phyloP scores from a whole-genome alignment of 2,888 invertebrate species.

The Caenorhabditis japonica region DNA sequence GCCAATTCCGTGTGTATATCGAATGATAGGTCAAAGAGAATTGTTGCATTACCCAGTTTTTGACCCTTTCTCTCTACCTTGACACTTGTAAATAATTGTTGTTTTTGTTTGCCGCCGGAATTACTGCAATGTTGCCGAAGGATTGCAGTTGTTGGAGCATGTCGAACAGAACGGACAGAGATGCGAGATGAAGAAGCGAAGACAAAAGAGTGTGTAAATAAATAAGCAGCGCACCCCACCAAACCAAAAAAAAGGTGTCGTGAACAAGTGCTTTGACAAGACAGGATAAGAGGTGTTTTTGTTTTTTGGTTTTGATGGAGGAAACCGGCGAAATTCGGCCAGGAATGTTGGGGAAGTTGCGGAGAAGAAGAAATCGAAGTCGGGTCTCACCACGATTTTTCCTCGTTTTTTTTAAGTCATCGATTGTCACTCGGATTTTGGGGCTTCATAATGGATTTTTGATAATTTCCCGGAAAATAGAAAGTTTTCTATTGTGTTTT shows the following conservation, averaged over 20 bases:
- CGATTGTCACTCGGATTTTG: too few species aligned
- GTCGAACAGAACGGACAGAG: slow-evolving; percentile 20
- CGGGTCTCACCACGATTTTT: too few species aligned
- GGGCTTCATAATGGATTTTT: too few species aligned
- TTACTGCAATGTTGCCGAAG: slow-evolving; percentile 20
- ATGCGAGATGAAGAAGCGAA: background rate
- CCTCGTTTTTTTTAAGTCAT: too few species aligned
- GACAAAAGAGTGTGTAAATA: background rate
- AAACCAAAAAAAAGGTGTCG: slow-evolving; percentile 7
- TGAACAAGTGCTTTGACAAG: slow-evolving; percentile 5
- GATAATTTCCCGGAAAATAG: too few species aligned
- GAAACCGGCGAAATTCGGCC: background rate
- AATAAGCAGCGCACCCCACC: background rate
- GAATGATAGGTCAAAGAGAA: slow-evolving; percentile 65
- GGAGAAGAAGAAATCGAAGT: too few species aligned
- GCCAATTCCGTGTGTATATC: slow-evolving; percentile 78
- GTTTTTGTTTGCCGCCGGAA: slow-evolving; percentile 13
- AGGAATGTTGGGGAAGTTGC: background rate
- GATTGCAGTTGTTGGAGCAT: slow-evolving; percentile 50
- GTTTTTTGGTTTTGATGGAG: background rate
- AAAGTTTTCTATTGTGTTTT: too few species aligned
- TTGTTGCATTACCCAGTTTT: slow-evolving; percentile 53
- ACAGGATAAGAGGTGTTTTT: too few species aligned
- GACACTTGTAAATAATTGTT: background rate
- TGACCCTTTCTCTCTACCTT: background rate